Evolutionary conservation across 2,888 invertebrate genomes (phyloP), one percentile per base, ranked within the genome.

Genomic region (Melanotus villosus): DNA sequence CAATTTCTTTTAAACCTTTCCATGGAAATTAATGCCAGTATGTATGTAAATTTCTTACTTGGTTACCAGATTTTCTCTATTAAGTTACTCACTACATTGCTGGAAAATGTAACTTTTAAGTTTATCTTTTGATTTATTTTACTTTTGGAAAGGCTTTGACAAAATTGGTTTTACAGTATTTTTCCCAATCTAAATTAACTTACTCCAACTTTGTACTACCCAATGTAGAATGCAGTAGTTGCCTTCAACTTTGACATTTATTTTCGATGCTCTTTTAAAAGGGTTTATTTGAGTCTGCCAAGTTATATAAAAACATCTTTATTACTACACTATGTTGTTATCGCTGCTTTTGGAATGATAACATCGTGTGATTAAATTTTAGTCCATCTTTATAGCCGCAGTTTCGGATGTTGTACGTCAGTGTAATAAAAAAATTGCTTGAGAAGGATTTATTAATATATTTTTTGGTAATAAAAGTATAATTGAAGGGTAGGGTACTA

Each of bases 231-330:
- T 41, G 36, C 12, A 38, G 36, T 10, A 23, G 23, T 47, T 47
- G 47, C 47, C 19, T 47, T 47, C 23, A 47, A 47, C 47, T 47
- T 14, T 47, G 47, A 47, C 47, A 47, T 47, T 45, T n/a, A 19
- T 21, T 47, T 47, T 21, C 47, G 21, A 47, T 47, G 18, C 47
- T 6, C 9, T 23, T 23, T 47, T 47, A 47, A 47, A 6, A 6
- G n/a, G 12, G 21, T 12, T 45, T 47, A 23, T 47, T 47, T 23
- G 19, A 19, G 18, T 16, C 19, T 10, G 10, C n/a, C n/a, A 10
- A 47, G 10, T 23, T 19, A 12, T 23, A 47, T 47, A 23, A 47
- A 47, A 47, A 26, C 19, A 47, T 21, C 23, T 47, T 47, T 47
- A 47, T 26, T 47, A 23, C 23, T 12, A 12, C 6, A 23, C 23